Evolutionary conservation across 23 tunicate species (phyloP), one percentile per base, ranked within the genome.

Genomic region (Botrylloides violaceus): DNA sequence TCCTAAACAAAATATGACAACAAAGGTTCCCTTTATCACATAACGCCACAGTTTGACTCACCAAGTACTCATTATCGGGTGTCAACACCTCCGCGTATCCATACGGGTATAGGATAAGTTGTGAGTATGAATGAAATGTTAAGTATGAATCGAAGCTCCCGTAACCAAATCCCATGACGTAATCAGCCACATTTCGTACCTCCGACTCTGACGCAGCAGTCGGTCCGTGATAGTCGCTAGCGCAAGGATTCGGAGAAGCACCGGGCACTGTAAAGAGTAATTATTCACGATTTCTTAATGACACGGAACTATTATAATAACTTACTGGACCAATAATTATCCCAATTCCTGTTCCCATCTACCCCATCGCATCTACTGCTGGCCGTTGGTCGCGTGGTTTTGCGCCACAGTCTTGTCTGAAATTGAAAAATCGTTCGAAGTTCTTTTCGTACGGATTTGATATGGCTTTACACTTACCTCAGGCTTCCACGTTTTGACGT

Each of bases 171-270:
- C 48, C 79, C 31, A 25, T 29, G 29, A 87, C 70, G 79, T 66
- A 87, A 4, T 47, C 18, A 9, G 82, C 78, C 20, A 72, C 36
- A 61, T 87, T 85, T 26, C 95, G 79, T 7, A 68, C 79, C 62
- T 87, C 95, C 28, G 95, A 65, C 71, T 87, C 96, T 0, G 95
- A 87, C 15, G 48, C 75, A 33, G 95, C 65, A 29, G 64, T 50
- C 1, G 83, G 83, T 33, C 95, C 95, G 75, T 73, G 79, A 49
- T 82, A 87, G 31, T 36, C 61, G 5, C 5, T 15, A 47, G 74
- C 55, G 61, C 95, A 87, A 23, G 95, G 95, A 15, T 76, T 22
- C 18, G 49, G 49, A 20, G 58, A 36, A 36, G 74, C 57, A 4
- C 74, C 74, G 18, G 39, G 47, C 22, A 30, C 71, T 65, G 57